Evolutionary conservation across 1,140 invertebrate genomes (phyloP), one percentile per base, ranked within the genome.

Genomic region (Drosophila biarmipes): DNA sequence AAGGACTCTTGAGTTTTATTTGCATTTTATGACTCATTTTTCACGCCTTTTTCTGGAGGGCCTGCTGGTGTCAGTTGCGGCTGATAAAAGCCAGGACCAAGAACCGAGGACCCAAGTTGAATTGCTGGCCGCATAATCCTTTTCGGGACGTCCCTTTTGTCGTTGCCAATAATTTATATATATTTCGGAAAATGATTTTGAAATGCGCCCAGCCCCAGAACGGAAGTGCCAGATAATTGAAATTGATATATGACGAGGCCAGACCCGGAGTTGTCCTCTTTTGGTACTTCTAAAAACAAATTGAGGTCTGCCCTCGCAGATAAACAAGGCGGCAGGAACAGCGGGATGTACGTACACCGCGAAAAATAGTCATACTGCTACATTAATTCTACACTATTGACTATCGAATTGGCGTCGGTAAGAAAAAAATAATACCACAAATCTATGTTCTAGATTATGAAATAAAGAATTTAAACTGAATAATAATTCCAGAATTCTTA

Each of bases 11-110:
- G 76, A 87, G 59, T 84, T 89, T 87, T 87, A 87, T 87, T 87
- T 87, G 84, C 84, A 87, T 87, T 87, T 87, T 87, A 87, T 87
- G 84, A 79, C 75, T 87, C 84, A 87, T 87, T 87, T 87, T 87
- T 87, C 84, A 87, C 79, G 84, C 79, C 82, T 78, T 21, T 58
- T 49, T 45, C 17, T 49, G 40, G 19, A 31, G 6, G 12, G 78
- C 43, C 84, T 82, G 82, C 53, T 68, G 56, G 62, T 89, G 82
- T 89, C 82, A 89, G 69, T 68, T 82, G 66, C 73, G 56, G 79
- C 82, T 87, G 82, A 87, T 89, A 87, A 87, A 87, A 87, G 84
- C 66, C 80, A 80, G 61, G 38, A 58, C 73, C 57, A 77, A 14
- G 34, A 15, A 14, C 17, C 11, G 35, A 62, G 56, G 35, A 61